Evolutionary conservation across 2,113 vertebrate genomes (phyloP), one percentile per base, ranked within the genome.

Genomic region (Dromiciops gliroides): DNA sequence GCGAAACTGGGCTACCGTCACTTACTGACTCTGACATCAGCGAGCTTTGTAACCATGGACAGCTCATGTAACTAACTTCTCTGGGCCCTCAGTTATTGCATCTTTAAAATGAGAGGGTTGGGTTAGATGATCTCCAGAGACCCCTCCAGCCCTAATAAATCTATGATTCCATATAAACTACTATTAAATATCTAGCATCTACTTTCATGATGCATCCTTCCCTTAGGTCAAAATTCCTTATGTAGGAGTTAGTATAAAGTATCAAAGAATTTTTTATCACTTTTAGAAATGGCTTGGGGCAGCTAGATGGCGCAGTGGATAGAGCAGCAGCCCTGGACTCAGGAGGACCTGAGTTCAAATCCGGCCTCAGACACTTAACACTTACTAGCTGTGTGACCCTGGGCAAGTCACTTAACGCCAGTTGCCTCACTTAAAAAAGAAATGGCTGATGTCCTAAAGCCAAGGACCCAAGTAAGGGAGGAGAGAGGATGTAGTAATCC

Each of bases 21-120:
- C 1, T 75, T 75, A 75, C 60, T 19, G 14, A 4, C 31, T 75
- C 37, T 75, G 37, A 75, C 60, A n/a, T 67, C 60, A 1, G 37
- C 16, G 25, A 8, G 14, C 22, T 75, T 23, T 4, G 8, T 60
- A 48, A 16, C 9, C 1, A 92, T 26, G 47, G 60, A 56, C 51
- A 37, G 14, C 14, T 25, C 50, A 49, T 49, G 11, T 0, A 22
- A 0, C 22, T 0, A 22, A 0, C 22, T 10, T 3, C 49, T 89
- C 50, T 25, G 0, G 1, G n/a, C 67, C 67, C n/a, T 75, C n/a
- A 24, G 53, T 60, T 47, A 8, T 52, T 60, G 19, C 14, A 0
- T 6, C 47, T 44, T 22, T 31, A 10, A 28, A 2, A 44, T 0
- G 0, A 37, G 28, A 11, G 26, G 49, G 25, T 44, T 47, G 2